Percentiles rank a stretch among this genome's conserved stretches.
These are phyloP conservation scores for Pagetopsis macropterus DNA, from an alignment of 2,797 vertebrate species.

Conservation along the genomic window DNA sequence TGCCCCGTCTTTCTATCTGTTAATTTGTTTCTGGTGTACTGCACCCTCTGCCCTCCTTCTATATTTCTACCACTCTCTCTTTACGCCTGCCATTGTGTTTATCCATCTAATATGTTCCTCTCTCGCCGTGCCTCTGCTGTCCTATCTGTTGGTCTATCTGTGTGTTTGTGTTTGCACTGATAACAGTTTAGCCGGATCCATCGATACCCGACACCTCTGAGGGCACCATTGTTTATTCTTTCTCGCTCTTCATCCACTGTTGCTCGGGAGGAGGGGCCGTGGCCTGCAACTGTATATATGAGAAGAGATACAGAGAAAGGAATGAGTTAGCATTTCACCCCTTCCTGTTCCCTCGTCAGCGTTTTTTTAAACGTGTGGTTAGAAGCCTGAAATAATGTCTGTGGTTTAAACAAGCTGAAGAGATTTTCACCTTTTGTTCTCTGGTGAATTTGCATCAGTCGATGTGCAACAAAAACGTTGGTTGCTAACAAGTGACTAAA, in stretches of 20 bases:
- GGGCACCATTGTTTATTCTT: conserved; percentile 65
- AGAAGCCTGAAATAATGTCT: no score
- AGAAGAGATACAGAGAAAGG: conserved; percentile 18
- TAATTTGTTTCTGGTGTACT: no score
- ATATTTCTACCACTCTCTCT: not conserved
- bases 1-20: no score
- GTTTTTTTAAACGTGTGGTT: no score
- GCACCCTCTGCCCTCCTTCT: no score
- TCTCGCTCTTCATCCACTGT: conserved; percentile 43
- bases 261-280: conserved; percentile 30
- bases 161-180: conserved; percentile 73
- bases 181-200: conserved; percentile 72
- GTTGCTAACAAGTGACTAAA: no score
- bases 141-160: conserved; percentile 52
- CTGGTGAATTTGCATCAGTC: no score
- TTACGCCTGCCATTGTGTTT: conserved; percentile 22
- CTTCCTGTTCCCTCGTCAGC: no score
- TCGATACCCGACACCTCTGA: conserved; percentile 65
- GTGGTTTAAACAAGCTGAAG: no score
- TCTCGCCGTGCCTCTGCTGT: conserved; percentile 28
- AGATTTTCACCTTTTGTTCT: no score
- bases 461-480: no score
- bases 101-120: conserved; percentile 6
- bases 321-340: no score
- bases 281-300: conserved; percentile 37